Evolutionary conservation across 2,797 vertebrate genomes (phyloP).

Genomic region (Phyllotis vaccarum): DNA sequence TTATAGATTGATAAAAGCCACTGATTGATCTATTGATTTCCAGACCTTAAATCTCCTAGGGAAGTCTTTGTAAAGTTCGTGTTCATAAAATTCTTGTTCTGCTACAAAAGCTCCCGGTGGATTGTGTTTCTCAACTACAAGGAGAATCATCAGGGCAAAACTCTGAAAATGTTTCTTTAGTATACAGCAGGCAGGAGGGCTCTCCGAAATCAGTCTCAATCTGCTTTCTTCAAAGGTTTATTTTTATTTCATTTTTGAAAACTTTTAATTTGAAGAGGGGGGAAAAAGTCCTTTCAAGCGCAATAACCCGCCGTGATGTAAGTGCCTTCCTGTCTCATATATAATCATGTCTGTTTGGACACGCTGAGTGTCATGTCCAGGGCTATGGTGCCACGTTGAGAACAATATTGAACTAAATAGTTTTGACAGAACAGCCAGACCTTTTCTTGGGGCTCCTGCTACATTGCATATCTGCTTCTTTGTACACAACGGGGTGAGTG

Average conservation of each 20-base stretch:
- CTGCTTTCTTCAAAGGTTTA: slow-evolving; percentile 79
- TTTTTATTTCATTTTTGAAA: slow-evolving; percentile 82
- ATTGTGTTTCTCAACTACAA: slow-evolving; percentile 83
- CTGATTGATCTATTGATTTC: slow-evolving; percentile 88
- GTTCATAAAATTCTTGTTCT: slow-evolving; percentile 83
- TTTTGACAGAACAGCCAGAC: slow-evolving; percentile 72
- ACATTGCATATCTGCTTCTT: slow-evolving; percentile 84
- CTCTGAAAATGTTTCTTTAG: slow-evolving; percentile 82
- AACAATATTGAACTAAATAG: slow-evolving; percentile 84
- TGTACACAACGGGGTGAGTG: slow-evolving; percentile 83
- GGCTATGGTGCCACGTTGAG: slow-evolving; percentile 71
- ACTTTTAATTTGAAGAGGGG: slow-evolving; percentile 83
- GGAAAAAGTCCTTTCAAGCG: slow-evolving; percentile 76
- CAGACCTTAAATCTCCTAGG: slow-evolving; percentile 83
- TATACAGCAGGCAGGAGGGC: slow-evolving; percentile 79
- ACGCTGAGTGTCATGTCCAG: slow-evolving; percentile 79
- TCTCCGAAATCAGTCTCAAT: slow-evolving; percentile 83
- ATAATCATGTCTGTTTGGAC: slow-evolving; percentile 76
- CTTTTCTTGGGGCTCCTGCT: slow-evolving; percentile 65
- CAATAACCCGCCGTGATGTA: slow-evolving; percentile 67
- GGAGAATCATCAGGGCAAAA: slow-evolving; percentile 81
- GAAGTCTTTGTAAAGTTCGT: slow-evolving; percentile 86
- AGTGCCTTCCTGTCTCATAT: slow-evolving; percentile 77
- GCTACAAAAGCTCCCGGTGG: slow-evolving; percentile 81
- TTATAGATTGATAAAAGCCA: slow-evolving; percentile 87